Base-by-base conservation (phyloP, 2,888 invertebrate genomes). In the Sesamia inferens region DNA sequence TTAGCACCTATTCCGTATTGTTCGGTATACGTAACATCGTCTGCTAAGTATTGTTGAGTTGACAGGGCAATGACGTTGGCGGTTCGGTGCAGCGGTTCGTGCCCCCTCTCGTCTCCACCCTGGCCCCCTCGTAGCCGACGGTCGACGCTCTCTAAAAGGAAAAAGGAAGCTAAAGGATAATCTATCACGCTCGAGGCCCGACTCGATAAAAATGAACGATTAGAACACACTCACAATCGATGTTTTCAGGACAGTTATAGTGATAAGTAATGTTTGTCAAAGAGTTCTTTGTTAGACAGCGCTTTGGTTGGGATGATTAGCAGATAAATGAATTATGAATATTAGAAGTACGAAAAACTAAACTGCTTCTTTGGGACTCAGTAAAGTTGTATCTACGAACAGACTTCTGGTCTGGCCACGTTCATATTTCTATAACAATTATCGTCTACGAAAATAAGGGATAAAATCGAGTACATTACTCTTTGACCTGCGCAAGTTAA, bases 171-270 rank as follows among this genome's bases (percentile, higher is more conserved):
- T 92, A 92, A 93, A 95, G 94, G 95, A 96, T 95, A 95, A 96
- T 96, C 95, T 96, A 95, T 96, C 95, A 95, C 93, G 95, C 94
- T 92, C 93, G 92, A 92, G 93, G 95, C 93, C 89, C 93, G 93
- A 92, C 92, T 93, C 95, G 95, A 96, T 95, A 96, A 95, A 95
- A 95, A 95, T 95, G 94, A 94, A 95, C 94, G 94, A 95, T 95
- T 95, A 94, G 92, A 93, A 91, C 89, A 91, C 90, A 90, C 88
- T 90, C 89, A 92, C 90, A 92, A 94, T 94, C 93, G 92, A 94
- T 92, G 91, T 90, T 92, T 92, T 92, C 85, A 88, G 91, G 90
- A 89, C 89, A 89, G 87, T 88, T 88, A 86, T 88, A 88, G 88
- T 87, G 86, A 82, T 82, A 71, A 76, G 79, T 76, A 78, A 78